Percentiles rank a stretch among this genome's conserved stretches.
phyloP scores from a whole-genome alignment of 2,888 invertebrate genomes.

The Cephus spinipes region DNA sequence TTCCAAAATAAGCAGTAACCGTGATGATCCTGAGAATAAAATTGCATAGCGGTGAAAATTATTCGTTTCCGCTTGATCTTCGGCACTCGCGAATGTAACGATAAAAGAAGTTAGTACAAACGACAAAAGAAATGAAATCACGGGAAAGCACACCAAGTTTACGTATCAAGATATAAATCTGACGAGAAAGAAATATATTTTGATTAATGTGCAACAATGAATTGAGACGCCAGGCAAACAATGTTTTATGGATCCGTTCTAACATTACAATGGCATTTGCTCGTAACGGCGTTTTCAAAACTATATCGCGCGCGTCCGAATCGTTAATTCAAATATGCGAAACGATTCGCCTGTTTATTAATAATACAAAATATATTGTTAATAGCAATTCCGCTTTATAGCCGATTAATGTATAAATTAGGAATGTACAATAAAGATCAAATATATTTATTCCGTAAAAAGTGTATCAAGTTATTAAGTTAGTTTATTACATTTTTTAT shows the following conservation, averaged over 20 bases:
- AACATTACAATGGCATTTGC: neutral
- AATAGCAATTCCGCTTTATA: constrained; percentile 33
- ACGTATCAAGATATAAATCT: neutral
- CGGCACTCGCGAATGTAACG: neutral
- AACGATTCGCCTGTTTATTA: neutral
- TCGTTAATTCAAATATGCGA: neutral
- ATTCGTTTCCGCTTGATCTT: neutral
- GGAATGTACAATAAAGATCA: constrained; percentile 25
- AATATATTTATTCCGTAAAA: neutral
- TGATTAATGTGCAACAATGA: neutral
- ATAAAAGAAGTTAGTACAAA: neutral
- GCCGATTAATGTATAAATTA: constrained; percentile 44
- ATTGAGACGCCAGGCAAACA: neutral
- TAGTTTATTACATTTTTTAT: neutral
- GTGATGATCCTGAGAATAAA: neutral
- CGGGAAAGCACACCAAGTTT: neutral
- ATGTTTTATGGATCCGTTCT: neutral
- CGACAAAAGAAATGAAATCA: neutral
- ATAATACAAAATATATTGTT: neutral
- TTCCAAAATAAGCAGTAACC: neutral
- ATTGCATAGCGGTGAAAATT: neutral
- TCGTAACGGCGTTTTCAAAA: neutral
- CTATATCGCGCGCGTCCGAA: neutral
- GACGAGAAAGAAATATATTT: neutral
- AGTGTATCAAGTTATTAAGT: neutral